Percentiles rank a stretch among this genome's conserved stretches.
Conservation (phyloP, 23 tunicate genomes). For the Styela plicata region DNA sequence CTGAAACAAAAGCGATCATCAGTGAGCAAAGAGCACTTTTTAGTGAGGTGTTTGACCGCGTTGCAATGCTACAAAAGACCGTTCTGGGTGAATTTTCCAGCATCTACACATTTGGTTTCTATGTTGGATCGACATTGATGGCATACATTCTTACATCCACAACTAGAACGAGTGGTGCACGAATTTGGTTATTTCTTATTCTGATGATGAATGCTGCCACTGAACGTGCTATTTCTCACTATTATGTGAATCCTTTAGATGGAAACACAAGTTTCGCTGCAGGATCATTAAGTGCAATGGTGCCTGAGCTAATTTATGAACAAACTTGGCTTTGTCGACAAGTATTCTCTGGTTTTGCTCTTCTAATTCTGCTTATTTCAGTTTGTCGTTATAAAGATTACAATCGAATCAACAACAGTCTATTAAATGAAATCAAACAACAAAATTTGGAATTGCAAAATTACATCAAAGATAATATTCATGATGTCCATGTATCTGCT, state of each 20-base stretch:
- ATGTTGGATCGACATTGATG: slow-evolving; percentile 66
- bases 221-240: slow-evolving; percentile 42
- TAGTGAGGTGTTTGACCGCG: slow-evolving; percentile 78
- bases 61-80: slow-evolving; percentile 82
- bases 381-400: slow-evolving; percentile 70
- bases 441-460: slow-evolving; percentile 67
- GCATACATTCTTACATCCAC: slow-evolving; percentile 81
- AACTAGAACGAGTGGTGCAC: slow-evolving; percentile 40
- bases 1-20: slow-evolving; percentile 70
- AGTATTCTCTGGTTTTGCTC: slow-evolving; percentile 29
- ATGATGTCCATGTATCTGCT: background rate
- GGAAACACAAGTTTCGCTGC: background rate
- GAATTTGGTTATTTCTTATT: slow-evolving; percentile 65
- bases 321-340: slow-evolving; percentile 71
- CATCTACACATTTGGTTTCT: slow-evolving; percentile 76
- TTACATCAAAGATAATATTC: slow-evolving; percentile 33
- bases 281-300: slow-evolving; percentile 23
- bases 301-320: slow-evolving; percentile 54
- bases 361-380: slow-evolving; percentile 45
- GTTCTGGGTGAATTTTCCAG: slow-evolving; percentile 93
- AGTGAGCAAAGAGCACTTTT: slow-evolving; percentile 65
- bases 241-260: slow-evolving; percentile 34
- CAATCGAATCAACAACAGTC: slow-evolving; percentile 58
- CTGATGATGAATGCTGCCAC: slow-evolving; percentile 59
- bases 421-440: slow-evolving; percentile 65